Base-by-base conservation (phyloP, 2,888 invertebrate species). In the Operophtera brumata region DNA sequence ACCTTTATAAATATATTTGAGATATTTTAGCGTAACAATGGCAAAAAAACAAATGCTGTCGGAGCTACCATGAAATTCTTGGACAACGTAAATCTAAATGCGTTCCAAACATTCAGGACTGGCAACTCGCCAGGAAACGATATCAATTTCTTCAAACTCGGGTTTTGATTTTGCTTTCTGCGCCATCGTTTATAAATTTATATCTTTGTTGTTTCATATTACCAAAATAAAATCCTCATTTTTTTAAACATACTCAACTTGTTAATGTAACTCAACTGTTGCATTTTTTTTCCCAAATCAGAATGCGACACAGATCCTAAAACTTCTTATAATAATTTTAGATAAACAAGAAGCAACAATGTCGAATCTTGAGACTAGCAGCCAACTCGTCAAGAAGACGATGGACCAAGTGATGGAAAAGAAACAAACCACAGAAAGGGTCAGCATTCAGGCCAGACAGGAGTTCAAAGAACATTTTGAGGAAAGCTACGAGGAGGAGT, bases 401-500 rank as follows among this genome's bases (percentile, higher is more conserved):
- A 91, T 91, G 91, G 85, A 91, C 58, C 80, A 87, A 48, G 64
- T 91, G 11, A 78, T 90, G 47, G 80, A 89, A 67, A 80, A 84
- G 53, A 84, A 66, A 61, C 82, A 87, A 59, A 85, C 83, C 1
- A 84, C 84, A 26, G 86, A 90, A 62, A 83, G 76, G 55, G 80
- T 91, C 1, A 71, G 82, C 45, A 90, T 91, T 55, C 84, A 91
- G 66, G 91, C 91, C 0, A 80, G 88, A 67, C 91, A 91, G 60
- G 91, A 91, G 62, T 91, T 91, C 70, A 80, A 86, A 9, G 90
- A 91, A 69, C 79, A 80, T 2, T 91, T 80, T 65, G 78, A 85
- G 56, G 85, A 89, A 62, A 89, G 89, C 64, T 91, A 90, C 61
- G 91, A 91, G 54, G 91, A 91, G 60, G 90, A 89, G 57, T 89